Conservation (phyloP, 2,888 invertebrate genomes). For the Drosophila recens region DNA sequence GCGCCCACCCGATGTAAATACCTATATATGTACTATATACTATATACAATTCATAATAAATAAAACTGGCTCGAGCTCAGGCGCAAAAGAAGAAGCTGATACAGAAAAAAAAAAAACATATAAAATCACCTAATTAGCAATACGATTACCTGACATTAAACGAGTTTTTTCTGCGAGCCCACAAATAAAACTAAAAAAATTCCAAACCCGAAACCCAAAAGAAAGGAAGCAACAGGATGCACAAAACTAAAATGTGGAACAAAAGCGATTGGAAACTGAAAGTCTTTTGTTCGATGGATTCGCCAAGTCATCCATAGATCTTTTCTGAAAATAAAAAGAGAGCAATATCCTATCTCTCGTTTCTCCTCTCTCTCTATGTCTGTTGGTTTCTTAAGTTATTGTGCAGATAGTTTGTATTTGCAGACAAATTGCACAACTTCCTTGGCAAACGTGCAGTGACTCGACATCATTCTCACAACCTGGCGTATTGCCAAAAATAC, state of each 20-base stretch:
- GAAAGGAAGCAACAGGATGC: slow-evolving; percentile 60
- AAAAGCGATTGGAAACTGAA: slow-evolving; percentile 65
- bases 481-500: slow-evolving; percentile 42
- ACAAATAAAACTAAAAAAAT: slow-evolving; percentile 29
- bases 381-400: slow-evolving; percentile 5
- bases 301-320: slow-evolving; percentile 61
- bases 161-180: slow-evolving; percentile 49
- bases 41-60: slow-evolving; percentile 54
- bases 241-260: slow-evolving; percentile 48
- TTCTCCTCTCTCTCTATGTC: neutral
- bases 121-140: slow-evolving; percentile 50
- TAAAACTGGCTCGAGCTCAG: slow-evolving; percentile 43
- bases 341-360: slow-evolving; percentile 6
- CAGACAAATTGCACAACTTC: slow-evolving; percentile 67
- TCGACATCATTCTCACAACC: slow-evolving; percentile 65
- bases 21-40: neutral
- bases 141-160: slow-evolving; percentile 43
- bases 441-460: slow-evolving; percentile 50
- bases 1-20: slow-evolving; percentile 55
- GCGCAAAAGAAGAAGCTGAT: slow-evolving; percentile 13
- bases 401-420: slow-evolving; percentile 3
- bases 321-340: slow-evolving; percentile 26
- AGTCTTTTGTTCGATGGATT: slow-evolving; percentile 56
- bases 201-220: slow-evolving; percentile 27
- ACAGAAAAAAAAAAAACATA: slow-evolving; percentile 7